Evolutionary conservation across 2,797 vertebrate species (phyloP), one percentile per base, ranked within the genome.

Genomic region (Poliocrania exsul): DNA sequence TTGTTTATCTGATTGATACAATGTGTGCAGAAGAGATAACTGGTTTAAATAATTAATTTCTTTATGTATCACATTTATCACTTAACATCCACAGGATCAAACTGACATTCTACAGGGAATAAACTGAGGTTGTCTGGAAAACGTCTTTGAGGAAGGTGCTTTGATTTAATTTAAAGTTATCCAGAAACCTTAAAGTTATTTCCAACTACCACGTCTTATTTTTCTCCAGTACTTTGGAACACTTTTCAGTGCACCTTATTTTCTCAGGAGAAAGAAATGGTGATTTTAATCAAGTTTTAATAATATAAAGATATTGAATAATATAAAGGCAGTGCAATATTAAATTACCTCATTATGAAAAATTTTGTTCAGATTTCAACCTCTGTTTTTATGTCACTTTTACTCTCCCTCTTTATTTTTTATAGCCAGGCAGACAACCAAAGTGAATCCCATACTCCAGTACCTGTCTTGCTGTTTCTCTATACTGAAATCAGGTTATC

Each of bases 91-190:
- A 2, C 19, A 54, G 56, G 26, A 74, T 9, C 20, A 86, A 82
- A 53, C 17, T 65, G 1, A 35, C 0, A 0, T 71, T 86, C 21
- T 62, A 61, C 42, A 71, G 82, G 57, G 38, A 61, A 60, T 42
- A 67, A 86, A 38, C 13, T 7, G 42, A 88, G 21, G 4, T 71
- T 80, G 16, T 51, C 54, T 88, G 65, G 31, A 88, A 51, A 54
- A 44, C 21, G 15, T 64, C 58, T 71, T 80, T 84, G 50, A 92
- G 73, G 56, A 64, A 88, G n/a, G 9, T 75, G 38, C n/a, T 61
- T 66, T 19, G 26, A 33, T 86, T 79, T 81, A 79, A 84, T 86
- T 86, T 91, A 18, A 72, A 90, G 38, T 31, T 84, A 69, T 47
- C 35, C 73, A 54, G 70, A 88, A 42, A 75, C 35, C 6, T 71